These are phyloP conservation scores for Nezara viridula DNA, from an alignment of 2,888 invertebrate species.

Conservation along the genomic window DNA sequence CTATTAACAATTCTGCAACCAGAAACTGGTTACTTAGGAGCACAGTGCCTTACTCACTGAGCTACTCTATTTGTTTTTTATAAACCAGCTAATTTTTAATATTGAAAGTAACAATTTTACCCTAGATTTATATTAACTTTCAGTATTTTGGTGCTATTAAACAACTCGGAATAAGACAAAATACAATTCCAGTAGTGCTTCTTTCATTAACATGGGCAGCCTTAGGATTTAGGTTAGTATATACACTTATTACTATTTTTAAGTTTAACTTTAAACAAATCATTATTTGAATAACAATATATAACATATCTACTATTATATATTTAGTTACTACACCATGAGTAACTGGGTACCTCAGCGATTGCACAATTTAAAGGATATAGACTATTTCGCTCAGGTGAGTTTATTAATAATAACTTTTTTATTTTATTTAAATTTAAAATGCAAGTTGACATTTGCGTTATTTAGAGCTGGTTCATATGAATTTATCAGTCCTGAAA, in stretches of 20 bases:
- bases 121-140: neutral
- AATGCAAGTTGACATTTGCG: no score
- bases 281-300: neutral
- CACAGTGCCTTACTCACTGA: no score
- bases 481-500: no score
- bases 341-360: constrained; percentile 58
- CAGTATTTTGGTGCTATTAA: constrained; percentile 61
- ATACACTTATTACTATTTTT: neutral
- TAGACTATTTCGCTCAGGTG: constrained; percentile 53
- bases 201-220: constrained; percentile 62
- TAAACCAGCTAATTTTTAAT: no score
- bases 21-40: no score
- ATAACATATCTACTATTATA: neutral
- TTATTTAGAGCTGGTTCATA: no score
- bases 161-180: constrained; percentile 57
- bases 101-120: neutral
- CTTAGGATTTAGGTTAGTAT: constrained; percentile 61
- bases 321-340: constrained; percentile 61
- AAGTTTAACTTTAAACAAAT: neutral
- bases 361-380: constrained; percentile 58
- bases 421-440: neutral
- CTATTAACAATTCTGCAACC: no score
- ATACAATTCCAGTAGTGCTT: constrained; percentile 57
- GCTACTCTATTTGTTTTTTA: no score
- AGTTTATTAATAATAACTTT: neutral